phyloP scores from a whole-genome alignment of 2,797 vertebrate species.

The Sitta carolinensis region DNA sequence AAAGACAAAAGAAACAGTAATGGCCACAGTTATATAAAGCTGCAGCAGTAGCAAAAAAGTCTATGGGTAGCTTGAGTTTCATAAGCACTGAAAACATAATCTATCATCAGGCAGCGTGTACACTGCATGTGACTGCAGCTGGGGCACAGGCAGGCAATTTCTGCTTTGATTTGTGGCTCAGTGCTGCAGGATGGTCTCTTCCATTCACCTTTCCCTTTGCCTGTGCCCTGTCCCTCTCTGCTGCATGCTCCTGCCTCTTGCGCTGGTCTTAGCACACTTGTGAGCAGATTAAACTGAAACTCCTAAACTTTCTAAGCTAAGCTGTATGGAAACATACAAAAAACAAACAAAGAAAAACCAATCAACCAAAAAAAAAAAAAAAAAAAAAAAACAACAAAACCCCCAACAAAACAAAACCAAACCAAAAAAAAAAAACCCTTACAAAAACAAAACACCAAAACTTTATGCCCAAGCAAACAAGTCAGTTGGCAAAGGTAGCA shows the following conservation, averaged over 20 bases:
- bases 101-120: background rate
- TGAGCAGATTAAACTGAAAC: background rate
- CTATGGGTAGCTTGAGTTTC: constrained; percentile 38
- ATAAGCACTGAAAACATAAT: constrained; percentile 53
- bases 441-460: no score
- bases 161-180: background rate
- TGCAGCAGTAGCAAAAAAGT: constrained; percentile 54
- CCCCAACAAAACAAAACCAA: no score
- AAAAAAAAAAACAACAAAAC: no score
- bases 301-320: background rate
- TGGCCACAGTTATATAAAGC: constrained; percentile 50
- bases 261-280: background rate
- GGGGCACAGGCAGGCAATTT: background rate
- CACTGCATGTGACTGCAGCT: background rate
- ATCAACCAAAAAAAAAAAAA: no score
- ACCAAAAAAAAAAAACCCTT: no score
- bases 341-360: background rate
- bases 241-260: background rate
- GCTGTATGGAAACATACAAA: fast-evolving
- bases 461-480: background rate
- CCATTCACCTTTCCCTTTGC: background rate
- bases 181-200: background rate
- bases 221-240: background rate
- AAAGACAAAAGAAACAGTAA: constrained; percentile 66
- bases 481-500: background rate